Conservation (phyloP, 2,888 invertebrate species). For the Pseudanteris insignis region DNA sequence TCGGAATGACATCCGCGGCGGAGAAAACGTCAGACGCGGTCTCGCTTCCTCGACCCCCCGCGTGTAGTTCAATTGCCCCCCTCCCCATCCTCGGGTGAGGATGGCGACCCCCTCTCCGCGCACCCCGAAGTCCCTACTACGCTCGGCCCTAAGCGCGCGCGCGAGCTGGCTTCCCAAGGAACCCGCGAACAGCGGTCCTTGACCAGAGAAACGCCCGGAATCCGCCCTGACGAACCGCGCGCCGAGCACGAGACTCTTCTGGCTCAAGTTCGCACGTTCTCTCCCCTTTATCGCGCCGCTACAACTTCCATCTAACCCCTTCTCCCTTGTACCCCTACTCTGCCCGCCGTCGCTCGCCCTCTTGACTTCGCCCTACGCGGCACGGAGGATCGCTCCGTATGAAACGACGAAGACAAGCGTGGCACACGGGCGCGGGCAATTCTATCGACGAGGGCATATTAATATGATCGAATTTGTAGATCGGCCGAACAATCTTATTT, state of each 20-base stretch:
- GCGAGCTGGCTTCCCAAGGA: constrained; percentile 54
- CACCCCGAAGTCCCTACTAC: too few species aligned
- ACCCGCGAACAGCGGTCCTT: constrained; percentile 52
- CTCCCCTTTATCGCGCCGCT: constrained; percentile 42
- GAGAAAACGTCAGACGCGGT: constrained; percentile 28
- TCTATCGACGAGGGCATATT: too few species aligned
- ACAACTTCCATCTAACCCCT: constrained; percentile 37
- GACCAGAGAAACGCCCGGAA: constrained; percentile 57
- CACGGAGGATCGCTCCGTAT: constrained; percentile 17
- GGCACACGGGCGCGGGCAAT: too few species aligned
- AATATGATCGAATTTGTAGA: too few species aligned
- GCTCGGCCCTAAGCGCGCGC: too few species aligned
- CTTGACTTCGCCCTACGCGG: too few species aligned
- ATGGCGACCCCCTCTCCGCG: constrained; percentile 1
- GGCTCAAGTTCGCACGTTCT: constrained; percentile 48
- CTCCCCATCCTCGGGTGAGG: constrained; percentile 28
- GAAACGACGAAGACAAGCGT: constrained; percentile 20
- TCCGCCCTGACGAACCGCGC: constrained; percentile 48
- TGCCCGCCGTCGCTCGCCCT: neutral
- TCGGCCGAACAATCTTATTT: too few species aligned
- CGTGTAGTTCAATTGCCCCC: neutral
- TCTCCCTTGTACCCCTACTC: constrained; percentile 4
- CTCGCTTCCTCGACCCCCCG: constrained; percentile 16
- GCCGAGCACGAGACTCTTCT: constrained; percentile 43
- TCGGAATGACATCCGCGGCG: constrained; percentile 32